Evolutionary conservation across 64 coral and sea anemone species (phyloP), one percentile per base, ranked within the genome.

Genomic region (Cladopsammia gracilis): DNA sequence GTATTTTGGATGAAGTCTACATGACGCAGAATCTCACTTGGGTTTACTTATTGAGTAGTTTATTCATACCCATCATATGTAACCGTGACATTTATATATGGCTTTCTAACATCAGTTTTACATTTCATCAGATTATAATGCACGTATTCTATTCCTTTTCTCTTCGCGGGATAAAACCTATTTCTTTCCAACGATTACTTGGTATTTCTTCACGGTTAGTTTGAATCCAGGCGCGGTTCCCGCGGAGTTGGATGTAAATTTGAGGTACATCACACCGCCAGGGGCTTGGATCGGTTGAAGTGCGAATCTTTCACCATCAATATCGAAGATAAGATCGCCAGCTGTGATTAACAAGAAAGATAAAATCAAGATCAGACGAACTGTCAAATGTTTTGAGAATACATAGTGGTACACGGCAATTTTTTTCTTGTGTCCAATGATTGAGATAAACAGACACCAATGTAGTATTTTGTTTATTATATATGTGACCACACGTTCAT

Each of bases 171-270:
- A 23, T n/a, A 11, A 48, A 75, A 23, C 4, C 22, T 84, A 84
- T 47, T 87, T 87, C 49, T 87, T 86, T 43, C 91, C 91, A 24
- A 87, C 82, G 7, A 76, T 92, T 14, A 93, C 57, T 75, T 76
- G 70, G 67, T 87, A 97, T 13, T 93, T 87, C 67, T 70, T 91
- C 8, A 90, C 81, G 5, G 88, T 64, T 24, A 87, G 65, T 77
- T 88, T 92, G 69, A 97, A 97, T 14, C 96, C 96, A 12, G 62
- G 52, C 43, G 56, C 43, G 1, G 86, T 94, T 6, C 42, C 23
- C 7, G 43, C 45, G 48, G 90, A 91, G 48, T 94, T 97, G 24
- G 96, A 75, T n/a, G 80, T 87, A 62, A 97, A 97, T 66, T 51
- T 93, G 16, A 97, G 68, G 8, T 94, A 76, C 81, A 97, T 72